Conservation (phyloP, 1,140 invertebrate genomes). For the Colletes latitarsis region DNA sequence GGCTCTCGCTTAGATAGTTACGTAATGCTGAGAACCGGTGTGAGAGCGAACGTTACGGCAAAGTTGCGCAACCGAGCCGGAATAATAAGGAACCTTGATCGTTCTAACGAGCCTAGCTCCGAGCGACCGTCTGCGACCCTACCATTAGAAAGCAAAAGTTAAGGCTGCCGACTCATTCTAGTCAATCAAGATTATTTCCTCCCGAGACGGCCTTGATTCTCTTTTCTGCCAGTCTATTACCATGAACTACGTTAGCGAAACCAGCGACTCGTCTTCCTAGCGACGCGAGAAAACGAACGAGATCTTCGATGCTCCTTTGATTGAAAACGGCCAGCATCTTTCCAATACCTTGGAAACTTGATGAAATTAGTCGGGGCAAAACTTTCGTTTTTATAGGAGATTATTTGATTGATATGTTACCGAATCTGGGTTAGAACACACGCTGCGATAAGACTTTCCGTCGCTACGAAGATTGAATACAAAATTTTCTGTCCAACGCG, state of each 20-base stretch:
- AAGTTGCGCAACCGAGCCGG: slow-evolving; percentile 54
- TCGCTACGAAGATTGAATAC: no score
- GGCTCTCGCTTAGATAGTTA: slow-evolving; percentile 40
- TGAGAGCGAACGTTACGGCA: slow-evolving; percentile 13
- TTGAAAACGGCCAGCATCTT: no score
- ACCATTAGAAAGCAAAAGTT: slow-evolving; percentile 67
- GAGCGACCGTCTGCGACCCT: slow-evolving; percentile 59
- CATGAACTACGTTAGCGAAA: slow-evolving; percentile 15
- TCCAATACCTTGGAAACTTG: no score
- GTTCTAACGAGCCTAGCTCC: slow-evolving; percentile 40
- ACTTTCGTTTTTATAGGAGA: no score
- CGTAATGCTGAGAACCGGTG: slow-evolving; percentile 35
- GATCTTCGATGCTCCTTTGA: no score
- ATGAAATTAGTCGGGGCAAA: no score
- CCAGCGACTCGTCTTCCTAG: no score
- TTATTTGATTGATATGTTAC: no score
- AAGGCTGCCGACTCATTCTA: slow-evolving; percentile 54
- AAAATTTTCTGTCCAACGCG: no score
- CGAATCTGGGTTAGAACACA: no score
- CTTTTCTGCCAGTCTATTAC: slow-evolving; percentile 10
- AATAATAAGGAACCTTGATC: slow-evolving; percentile 51
- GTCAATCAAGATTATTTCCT: slow-evolving; percentile 45
- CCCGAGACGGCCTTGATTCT: slow-evolving; percentile 39
- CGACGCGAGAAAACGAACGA: not conserved
- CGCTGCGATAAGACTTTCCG: no score